Base-by-base conservation (phyloP, 2,888 invertebrate genomes). In the Epirrita christyi region DNA sequence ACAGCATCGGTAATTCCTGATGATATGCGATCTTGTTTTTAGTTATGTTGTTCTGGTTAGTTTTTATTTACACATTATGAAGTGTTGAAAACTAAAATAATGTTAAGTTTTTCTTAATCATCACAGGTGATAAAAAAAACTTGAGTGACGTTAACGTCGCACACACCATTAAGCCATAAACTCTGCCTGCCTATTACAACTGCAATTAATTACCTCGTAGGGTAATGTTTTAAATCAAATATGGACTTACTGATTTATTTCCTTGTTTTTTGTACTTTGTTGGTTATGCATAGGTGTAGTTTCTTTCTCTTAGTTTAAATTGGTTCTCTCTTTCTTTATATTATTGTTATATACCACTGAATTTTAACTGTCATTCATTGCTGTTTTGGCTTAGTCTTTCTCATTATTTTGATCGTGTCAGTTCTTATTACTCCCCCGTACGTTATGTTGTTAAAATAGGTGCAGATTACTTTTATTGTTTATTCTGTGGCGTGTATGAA, bases 401-500 rank as follows among this genome's bases (percentile, higher is more conserved):
- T 38, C 9, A 14, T 36, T 36, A 38, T 38, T 7, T 37, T 15
- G 8, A 32, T 13, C 38, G 14, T 42, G 11, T 36, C 14, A 41
- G 37, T 32, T 45, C 15, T 27, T 50, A 44, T 42, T 28, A 36
- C 36, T 43, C n/a, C 41, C 46, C 49, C 59, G 59, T 56, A 37
- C 46, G 46, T 56, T 51, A 50, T 11, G 11, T 41, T 37, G 42
- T 51, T 67, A 76, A 81, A 83, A 82, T 79, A 80, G 76, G 69
- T 71, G 75, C 83, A 80, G 77, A 73, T 73, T 27, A 11, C 11
- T 51, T 27, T 3, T 21, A 28, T 11, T 57, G 15, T 38, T 38
- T 57, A 52, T 58, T 58, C 58, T 45, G 36, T 49, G 45, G 8
- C 43, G 9, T 76, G 75, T 81, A 83, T 81, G 81, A 86, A 86